Base-by-base conservation (phyloP, 2,888 invertebrate genomes). In the Tetranychus piercei region DNA sequence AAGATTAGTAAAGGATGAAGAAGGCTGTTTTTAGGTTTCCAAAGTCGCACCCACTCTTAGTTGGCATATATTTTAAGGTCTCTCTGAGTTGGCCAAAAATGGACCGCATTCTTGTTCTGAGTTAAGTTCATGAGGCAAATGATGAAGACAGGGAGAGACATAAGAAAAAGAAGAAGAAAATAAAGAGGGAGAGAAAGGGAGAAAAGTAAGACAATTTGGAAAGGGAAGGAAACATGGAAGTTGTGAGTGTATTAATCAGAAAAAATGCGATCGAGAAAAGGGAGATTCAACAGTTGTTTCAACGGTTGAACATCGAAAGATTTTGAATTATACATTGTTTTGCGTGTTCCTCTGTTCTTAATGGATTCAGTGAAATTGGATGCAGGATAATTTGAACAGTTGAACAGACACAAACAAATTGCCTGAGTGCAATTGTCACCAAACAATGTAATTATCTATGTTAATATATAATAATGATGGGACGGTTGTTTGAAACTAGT, bases 21-120 rank as follows among this genome's bases (percentile, higher is more conserved):
- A 67, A 23, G 23, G 34, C 34, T 34, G 34, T 34, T 34, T 34
- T 34, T 34, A 55, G 55, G 55, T 15, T 55, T 55, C 55, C 15
- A 34, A 55, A 55, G 55, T 55, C 55, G 55, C 55, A 55, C 55
- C 55, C 55, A 55, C 55, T 55, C 55, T 55, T 55, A 55, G 55
- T 55, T 55, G 55, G 55, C 55, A 55, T 55, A 55, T 55, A 55
- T 55, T 55, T 55, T 55, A 55, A 55, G 55, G 55, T 55, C 55
- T 55, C 55, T 55, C 55, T 9, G 15, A 55, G 55, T 55, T 55
- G 55, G 55, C 55, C 55, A 55, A 55, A 55, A 55, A 55, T 55
- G 55, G 55, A 55, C 55, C 55, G 55, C 55, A 55, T 55, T 55
- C 55, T 55, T 55, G 55, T 55, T 55, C 55, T 9, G 9, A 55